Evolutionary conservation across 2,113 vertebrate genomes (phyloP).

Genomic region (Xiphophorus hellerii): DNA sequence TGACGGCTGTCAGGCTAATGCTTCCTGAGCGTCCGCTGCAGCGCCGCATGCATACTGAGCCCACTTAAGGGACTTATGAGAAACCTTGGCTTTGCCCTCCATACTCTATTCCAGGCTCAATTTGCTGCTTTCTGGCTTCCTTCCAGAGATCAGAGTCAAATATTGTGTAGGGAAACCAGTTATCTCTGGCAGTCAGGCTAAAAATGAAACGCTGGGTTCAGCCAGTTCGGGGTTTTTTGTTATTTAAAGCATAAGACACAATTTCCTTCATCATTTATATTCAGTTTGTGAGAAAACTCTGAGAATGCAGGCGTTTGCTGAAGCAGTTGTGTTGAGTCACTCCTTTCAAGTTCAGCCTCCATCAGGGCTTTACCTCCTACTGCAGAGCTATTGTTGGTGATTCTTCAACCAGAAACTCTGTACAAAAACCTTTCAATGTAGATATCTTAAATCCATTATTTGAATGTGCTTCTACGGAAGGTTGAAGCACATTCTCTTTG

Average conservation of each 20-base stretch:
- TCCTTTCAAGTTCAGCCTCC: constrained; percentile 39
- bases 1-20: constrained; percentile 44
- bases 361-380: constrained; percentile 35
- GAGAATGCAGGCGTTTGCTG: constrained; percentile 18
- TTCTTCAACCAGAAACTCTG: constrained; percentile 19
- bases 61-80: constrained; percentile 65
- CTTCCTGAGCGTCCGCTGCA: constrained; percentile 46
- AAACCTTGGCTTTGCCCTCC: constrained; percentile 59
- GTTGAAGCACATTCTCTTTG: not conserved
- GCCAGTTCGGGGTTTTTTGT: constrained; percentile 42
- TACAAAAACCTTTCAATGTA: not conserved
- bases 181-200: constrained; percentile 50
- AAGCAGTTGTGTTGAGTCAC: constrained; percentile 49
- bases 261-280: constrained; percentile 49
- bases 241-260: constrained; percentile 62
- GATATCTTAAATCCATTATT: constrained; percentile 9
- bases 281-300: constrained; percentile 33
- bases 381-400: constrained; percentile 18
- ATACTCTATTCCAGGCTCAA: constrained; percentile 67
- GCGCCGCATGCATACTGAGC: constrained; percentile 39
- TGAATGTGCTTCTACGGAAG: constrained; percentile 9
- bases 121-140: constrained; percentile 55
- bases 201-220: constrained; percentile 50
- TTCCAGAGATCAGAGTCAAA: constrained; percentile 58
- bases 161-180: constrained; percentile 42